A percentile compares a stretch with the other conserved stretches of the same genome.
Conservation (phyloP, 2,888 invertebrate species). For the Platerodrilus igneus region DNA sequence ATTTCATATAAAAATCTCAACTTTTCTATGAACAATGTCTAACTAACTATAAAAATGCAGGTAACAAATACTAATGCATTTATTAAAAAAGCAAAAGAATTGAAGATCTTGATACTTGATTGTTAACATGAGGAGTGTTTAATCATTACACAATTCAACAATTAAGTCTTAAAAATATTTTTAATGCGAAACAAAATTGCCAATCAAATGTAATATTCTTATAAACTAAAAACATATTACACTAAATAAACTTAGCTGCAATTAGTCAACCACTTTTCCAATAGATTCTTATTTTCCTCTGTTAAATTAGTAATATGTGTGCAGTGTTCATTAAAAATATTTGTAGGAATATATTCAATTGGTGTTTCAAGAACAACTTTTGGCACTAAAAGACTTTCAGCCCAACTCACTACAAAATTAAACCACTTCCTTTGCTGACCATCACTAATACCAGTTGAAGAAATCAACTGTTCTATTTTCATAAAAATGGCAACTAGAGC, state of each 20-base stretch:
- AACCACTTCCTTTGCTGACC: conserved; percentile 48
- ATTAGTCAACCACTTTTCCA: conserved; percentile 39
- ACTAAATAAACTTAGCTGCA: conserved; percentile 17
- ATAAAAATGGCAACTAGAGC: conserved; percentile 52
- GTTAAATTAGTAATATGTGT: conserved; percentile 37
- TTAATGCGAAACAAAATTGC: no score
- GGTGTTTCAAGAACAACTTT: conserved; percentile 37
- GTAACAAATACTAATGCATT: background rate
- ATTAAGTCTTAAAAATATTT: conserved; percentile 1
- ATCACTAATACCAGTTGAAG: conserved; percentile 38
- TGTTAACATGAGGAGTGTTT: background rate
- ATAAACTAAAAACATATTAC: conserved; percentile 6
- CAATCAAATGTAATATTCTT: no score
- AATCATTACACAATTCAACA: background rate
- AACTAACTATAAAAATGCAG: no score
- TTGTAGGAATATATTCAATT: conserved; percentile 40
- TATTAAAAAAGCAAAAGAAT: conserved; percentile 4
- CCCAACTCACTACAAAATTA: conserved; percentile 53
- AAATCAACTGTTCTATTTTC: conserved; percentile 49
- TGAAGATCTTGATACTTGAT: conserved; percentile 5
- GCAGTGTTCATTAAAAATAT: conserved; percentile 40
- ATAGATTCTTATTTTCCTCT: conserved; percentile 34
- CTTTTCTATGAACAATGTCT: conserved; percentile 6
- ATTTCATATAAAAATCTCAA: conserved; percentile 18
- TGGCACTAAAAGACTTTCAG: conserved; percentile 43